These are phyloP conservation scores for Hemistola chrysoprasaria DNA, from an alignment of 2,888 invertebrate genomes.

Conservation along the genomic window DNA sequence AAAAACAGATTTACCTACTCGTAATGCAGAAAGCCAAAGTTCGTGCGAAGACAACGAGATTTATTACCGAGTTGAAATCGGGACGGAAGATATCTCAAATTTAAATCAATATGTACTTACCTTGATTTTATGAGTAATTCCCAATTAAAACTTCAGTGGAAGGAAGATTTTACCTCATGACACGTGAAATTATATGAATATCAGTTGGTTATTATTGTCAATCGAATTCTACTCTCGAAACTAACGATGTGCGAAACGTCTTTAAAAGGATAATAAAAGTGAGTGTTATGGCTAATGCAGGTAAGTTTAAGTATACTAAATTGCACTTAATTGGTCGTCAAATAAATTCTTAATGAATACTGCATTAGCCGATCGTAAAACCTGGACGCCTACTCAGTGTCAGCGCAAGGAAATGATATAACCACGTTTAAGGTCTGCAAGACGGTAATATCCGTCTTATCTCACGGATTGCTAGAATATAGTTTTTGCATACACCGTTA, in stretches of 20 bases:
- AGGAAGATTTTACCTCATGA: constrained; percentile 12
- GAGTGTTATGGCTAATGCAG: no score
- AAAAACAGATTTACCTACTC: constrained; percentile 43
- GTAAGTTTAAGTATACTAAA: no score
- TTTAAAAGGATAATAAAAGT: no score
- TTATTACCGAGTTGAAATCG: constrained; percentile 41
- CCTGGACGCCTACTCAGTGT: constrained; percentile 35
- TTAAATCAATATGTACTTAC: constrained; percentile 45
- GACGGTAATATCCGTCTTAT: constrained; percentile 27
- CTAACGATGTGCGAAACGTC: no score
- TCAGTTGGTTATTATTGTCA: no score
- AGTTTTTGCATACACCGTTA: constrained; percentile 48
- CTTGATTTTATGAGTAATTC: constrained; percentile 42
- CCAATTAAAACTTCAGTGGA: constrained; percentile 32
- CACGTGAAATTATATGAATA: no score
- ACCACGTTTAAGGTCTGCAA: constrained; percentile 32
- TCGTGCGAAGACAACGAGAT: constrained; percentile 40
- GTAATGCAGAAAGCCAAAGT: constrained; percentile 43
- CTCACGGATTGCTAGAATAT: constrained; percentile 38
- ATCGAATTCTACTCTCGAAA: no score
- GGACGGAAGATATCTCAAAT: constrained; percentile 37
- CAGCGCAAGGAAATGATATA: constrained; percentile 40
- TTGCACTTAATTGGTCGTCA: no score
- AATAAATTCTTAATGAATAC: no score
- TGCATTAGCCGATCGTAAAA: constrained; percentile 30